Evolutionary conservation across 2,797 vertebrate genomes (phyloP), one percentile per base, ranked within the genome.

Genomic region (Takifugu rubripes): DNA sequence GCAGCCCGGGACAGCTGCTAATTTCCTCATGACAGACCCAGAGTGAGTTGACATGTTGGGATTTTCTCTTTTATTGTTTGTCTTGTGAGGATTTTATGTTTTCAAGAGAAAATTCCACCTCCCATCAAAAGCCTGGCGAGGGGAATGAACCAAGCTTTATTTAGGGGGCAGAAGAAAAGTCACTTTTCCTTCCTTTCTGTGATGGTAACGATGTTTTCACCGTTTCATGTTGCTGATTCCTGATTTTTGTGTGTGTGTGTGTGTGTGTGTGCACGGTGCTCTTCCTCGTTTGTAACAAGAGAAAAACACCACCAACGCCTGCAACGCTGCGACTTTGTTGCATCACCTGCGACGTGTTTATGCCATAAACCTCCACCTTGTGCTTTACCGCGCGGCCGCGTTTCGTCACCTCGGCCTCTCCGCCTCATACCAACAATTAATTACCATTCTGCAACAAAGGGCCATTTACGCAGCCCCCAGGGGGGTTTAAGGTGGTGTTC

Each of bases 331-430:
- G 50, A 0, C 11, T n/a, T 25, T 56, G 43, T 72, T 72, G 64
- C 64, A 43, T 60, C 70, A 63, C 64, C 56, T 60, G 55, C 1
- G 6, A 49, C 40, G 25, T 50, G 59, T 59, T 52, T 59, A 33
- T 25, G 26, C 12, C 17, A 42, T 17, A 2, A 27, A 55, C 14
- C 58, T 3, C 21, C 17, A 12, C 25, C 25, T 16, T 0, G 49
- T 2, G 54, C 63, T 11, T 14, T 8, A 5, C 25, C 40, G 47
- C 9, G 25, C 12, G 2, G 8, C 5, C 25, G 24, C 26, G 11
- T 64, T 64, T 64, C 44, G 21, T 64, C 67, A 60, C 1, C 48
- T 42, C 47, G 1, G 25, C 56, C 46, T 40, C 52, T 24, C 1
- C 31, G 14, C 49, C n/a, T n/a, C 26, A 12, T 43, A 42, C 6